Conservation (phyloP, 2,113 vertebrate genomes). For the Hassar affinis region DNA sequence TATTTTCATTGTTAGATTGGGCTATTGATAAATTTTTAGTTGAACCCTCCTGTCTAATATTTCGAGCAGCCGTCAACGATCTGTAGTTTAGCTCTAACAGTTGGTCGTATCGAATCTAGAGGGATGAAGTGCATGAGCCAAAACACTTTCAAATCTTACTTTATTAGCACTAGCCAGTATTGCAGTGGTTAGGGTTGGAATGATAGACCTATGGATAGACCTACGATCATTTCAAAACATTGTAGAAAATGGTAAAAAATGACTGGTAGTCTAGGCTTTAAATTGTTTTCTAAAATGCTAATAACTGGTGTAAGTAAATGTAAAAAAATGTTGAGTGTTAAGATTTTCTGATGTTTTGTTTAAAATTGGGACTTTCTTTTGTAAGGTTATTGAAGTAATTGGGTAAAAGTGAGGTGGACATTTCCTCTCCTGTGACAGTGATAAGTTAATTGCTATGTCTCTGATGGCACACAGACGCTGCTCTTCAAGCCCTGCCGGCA, state of each 20-base stretch:
- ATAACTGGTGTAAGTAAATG: neutral
- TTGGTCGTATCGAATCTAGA: neutral
- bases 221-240: neutral
- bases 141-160: neutral
- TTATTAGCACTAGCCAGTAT: neutral
- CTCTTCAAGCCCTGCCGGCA: conserved; percentile 43
- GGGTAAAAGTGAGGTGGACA: neutral
- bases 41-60: neutral
- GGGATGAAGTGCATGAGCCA: neutral
- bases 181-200: neutral
- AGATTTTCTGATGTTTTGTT: neutral
- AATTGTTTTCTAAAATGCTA: neutral
- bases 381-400: neutral
- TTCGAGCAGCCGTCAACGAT: too few species aligned
- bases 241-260: neutral
- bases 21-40: neutral
- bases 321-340: neutral
- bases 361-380: neutral
- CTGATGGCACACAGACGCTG: conserved; percentile 38
- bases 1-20: neutral
- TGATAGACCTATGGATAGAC: neutral
- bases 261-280: neutral
- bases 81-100: neutral
- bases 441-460: conserved; percentile 44
- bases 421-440: conserved; percentile 25